phyloP scores from a whole-genome alignment of 2,113 vertebrate species.

The Nipponia nippon region DNA sequence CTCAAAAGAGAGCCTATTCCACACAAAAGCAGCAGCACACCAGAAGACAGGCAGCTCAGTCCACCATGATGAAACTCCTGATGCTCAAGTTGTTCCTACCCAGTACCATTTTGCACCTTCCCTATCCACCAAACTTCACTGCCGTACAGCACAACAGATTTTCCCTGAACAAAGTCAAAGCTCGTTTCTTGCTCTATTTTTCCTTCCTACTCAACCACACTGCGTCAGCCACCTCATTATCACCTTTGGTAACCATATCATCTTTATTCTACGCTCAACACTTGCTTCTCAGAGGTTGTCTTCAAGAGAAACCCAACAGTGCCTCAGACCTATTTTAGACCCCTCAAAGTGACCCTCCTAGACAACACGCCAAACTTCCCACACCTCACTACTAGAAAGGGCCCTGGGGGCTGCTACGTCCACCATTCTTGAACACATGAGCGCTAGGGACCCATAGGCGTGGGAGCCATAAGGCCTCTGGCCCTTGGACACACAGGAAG shows the following conservation, averaged over 20 bases:
- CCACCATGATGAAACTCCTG: background rate
- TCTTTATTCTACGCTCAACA: background rate
- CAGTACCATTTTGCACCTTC: background rate
- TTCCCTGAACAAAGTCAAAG: background rate
- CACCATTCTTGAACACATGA: background rate
- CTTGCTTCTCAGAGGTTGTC: background rate
- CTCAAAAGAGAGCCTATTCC: background rate
- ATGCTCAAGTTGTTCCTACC: background rate
- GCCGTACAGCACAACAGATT: background rate
- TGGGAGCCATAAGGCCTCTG: background rate
- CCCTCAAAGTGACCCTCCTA: background rate
- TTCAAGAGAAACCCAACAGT: background rate
- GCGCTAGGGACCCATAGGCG: background rate
- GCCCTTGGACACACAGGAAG: background rate
- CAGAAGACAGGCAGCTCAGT: background rate
- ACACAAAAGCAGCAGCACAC: background rate
- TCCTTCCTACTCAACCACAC: background rate
- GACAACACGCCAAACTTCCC: background rate
- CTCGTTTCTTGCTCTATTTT: background rate
- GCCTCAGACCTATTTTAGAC: background rate
- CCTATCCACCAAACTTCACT: background rate
- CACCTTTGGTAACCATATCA: background rate
- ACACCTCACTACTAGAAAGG: background rate
- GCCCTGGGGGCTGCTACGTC: background rate
- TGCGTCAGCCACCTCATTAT: background rate